These are phyloP conservation scores for Agrochola lychnidis DNA, from an alignment of 2,888 invertebrate species.

Conservation along the genomic window DNA sequence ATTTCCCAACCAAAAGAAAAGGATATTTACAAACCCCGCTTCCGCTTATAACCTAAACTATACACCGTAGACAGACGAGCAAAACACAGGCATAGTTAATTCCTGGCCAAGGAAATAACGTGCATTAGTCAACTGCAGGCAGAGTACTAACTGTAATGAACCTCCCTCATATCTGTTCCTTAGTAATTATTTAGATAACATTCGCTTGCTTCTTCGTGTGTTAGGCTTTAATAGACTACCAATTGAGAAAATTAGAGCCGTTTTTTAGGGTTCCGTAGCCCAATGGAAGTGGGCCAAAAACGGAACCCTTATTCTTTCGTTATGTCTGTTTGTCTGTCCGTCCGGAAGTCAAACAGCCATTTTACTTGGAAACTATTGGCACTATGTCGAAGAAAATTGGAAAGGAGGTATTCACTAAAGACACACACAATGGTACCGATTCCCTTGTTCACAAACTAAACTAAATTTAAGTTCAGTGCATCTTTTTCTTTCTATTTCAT, in stretches of 20 bases:
- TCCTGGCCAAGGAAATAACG: conserved; percentile 84
- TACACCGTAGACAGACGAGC: conserved; percentile 72
- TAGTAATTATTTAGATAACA: conserved; percentile 67
- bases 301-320: not conserved
- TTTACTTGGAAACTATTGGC: not conserved
- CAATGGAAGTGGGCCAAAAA: not conserved
- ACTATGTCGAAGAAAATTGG: not conserved
- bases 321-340: no score
- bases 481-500: no score
- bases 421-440: no score
- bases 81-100: conserved; percentile 84
- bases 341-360: not conserved
- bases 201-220: conserved; percentile 26
- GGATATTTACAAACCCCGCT: conserved; percentile 27
- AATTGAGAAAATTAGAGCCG: not conserved
- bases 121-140: conserved; percentile 84
- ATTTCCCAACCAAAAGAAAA: no score
- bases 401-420: not conserved
- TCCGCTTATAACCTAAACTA: conserved; percentile 52
- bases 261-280: not conserved
- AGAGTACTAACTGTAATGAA: conserved; percentile 72
- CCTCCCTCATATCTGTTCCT: conserved; percentile 73
- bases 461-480: no score
- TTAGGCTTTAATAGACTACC: not conserved
- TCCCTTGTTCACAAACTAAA: no score